These are phyloP conservation scores for Drosophila triauraria DNA, from an alignment of 1,140 invertebrate genomes.

Conservation along the genomic window DNA sequence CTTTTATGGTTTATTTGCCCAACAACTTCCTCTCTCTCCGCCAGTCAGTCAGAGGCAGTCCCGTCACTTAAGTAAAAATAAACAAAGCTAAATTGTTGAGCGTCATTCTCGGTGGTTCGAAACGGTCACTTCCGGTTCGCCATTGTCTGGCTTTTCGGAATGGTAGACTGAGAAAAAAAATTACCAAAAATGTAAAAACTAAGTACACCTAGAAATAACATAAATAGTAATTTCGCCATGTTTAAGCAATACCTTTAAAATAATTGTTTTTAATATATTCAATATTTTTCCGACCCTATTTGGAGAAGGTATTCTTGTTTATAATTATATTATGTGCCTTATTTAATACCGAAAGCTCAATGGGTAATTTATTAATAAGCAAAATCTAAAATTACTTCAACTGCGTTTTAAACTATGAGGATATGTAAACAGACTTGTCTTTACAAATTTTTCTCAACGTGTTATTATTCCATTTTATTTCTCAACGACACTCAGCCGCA, in stretches of 20 bases:
- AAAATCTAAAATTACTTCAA: no score
- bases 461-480: constrained; percentile 5
- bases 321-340: no score
- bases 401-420: no score
- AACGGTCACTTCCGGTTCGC: constrained; percentile 33
- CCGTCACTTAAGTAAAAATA: constrained; percentile 71
- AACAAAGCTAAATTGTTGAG: constrained; percentile 63
- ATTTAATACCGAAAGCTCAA: no score
- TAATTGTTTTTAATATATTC: no score
- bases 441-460: background rate
- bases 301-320: no score
- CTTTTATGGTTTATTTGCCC: constrained; percentile 77
- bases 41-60: constrained; percentile 33
- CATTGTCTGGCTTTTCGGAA: constrained; percentile 15
- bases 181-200: background rate
- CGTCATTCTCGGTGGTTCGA: constrained; percentile 14
- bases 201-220: background rate
- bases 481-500: background rate
- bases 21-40: constrained; percentile 8
- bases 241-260: no score
- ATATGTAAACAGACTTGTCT: background rate
- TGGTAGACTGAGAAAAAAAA: background rate
- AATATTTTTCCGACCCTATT: no score
- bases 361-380: no score
- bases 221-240: no score